phyloP scores from a whole-genome alignment of 2,797 vertebrate species.

The Leuciscus waleckii region DNA sequence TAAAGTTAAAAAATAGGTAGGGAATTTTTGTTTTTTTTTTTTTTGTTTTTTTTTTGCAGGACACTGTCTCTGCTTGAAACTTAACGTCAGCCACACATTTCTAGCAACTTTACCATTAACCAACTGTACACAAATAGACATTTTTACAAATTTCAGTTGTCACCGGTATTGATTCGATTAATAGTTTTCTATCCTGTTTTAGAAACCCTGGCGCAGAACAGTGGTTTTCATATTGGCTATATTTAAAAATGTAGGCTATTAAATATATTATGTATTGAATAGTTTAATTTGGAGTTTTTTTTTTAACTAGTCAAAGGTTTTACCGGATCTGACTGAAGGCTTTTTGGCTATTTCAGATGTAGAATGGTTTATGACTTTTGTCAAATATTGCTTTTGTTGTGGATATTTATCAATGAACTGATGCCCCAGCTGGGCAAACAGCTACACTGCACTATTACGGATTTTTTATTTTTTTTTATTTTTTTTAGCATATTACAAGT shows the following conservation, averaged over 20 bases:
- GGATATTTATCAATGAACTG: neutral
- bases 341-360: neutral
- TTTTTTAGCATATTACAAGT: neutral
- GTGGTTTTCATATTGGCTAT: no score
- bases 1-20: neutral
- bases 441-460: neutral
- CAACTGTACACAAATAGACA: neutral
- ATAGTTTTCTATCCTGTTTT: neutral
- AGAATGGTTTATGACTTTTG: neutral
- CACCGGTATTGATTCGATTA: neutral
- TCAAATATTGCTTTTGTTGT: neutral
- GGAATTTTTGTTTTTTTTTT: accelerated
- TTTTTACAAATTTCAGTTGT: neutral
- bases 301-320: neutral
- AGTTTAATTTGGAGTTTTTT: neutral
- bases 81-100: neutral
- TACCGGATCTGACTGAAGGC: neutral
- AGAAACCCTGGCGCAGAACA: neutral
- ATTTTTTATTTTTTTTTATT: no score
- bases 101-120: neutral
- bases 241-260: neutral
- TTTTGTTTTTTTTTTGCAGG: no score
- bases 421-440: constrained; percentile 46
- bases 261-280: neutral
- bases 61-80: neutral